Conservation (phyloP, 2,888 invertebrate species). For the Cotesia congregata region DNA sequence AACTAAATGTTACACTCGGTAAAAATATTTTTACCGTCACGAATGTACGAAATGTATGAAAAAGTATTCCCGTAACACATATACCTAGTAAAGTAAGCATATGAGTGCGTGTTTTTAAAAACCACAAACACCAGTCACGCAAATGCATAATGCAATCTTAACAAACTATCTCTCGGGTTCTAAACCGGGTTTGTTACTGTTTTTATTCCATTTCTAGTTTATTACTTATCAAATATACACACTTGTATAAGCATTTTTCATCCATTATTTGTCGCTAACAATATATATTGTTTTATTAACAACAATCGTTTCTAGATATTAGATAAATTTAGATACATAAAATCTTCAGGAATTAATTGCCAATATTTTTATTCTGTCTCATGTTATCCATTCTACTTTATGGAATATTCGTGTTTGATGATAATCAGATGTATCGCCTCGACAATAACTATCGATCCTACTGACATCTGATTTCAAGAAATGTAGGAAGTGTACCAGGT, state of each 20-base stretch:
- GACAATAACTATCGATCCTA: constrained; percentile 2
- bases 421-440: not conserved
- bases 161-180: not conserved
- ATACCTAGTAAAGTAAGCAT: not conserved
- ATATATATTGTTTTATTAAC: not conserved
- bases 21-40: not conserved
- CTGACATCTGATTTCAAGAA: constrained; percentile 8
- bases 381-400: not conserved
- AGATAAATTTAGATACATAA: no score
- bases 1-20: no score
- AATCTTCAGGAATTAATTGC: not conserved
- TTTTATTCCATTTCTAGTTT: constrained; percentile 1
- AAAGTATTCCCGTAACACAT: not conserved
- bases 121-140: not conserved
- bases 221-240: not conserved
- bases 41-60: not conserved
- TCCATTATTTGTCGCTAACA: no score
- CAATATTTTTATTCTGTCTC: not conserved
- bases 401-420: not conserved
- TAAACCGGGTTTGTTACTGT: not conserved
- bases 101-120: not conserved
- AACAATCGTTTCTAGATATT: not conserved
- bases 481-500: constrained; percentile 25
- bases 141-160: not conserved
- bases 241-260: not conserved